These are phyloP conservation scores for Rhodeus uyekii DNA, from an alignment of 2,797 vertebrate genomes.

Conservation along the genomic window DNA sequence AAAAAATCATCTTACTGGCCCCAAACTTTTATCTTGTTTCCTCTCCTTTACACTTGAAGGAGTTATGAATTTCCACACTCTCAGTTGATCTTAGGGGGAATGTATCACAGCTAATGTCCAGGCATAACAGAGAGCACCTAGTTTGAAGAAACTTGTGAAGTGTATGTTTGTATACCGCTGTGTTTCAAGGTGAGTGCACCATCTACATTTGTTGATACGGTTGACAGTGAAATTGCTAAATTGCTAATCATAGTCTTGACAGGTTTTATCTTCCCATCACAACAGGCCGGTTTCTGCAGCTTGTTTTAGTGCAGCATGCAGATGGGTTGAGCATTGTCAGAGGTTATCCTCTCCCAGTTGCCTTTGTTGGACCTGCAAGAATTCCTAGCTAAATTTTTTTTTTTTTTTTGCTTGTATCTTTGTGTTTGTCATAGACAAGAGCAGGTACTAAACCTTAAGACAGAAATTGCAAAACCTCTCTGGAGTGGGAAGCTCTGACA, in stretches of 20 bases:
- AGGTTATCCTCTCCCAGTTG: not conserved
- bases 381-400: too few relatives aligned
- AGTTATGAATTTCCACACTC: slow-evolving; percentile 54
- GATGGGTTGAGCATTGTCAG: not conserved
- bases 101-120: not conserved
- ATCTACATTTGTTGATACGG: slow-evolving; percentile 34
- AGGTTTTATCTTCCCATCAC: slow-evolving; percentile 42
- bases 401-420: not conserved
- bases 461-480: not conserved
- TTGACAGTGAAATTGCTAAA: slow-evolving; percentile 53
- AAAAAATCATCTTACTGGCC: too few relatives aligned
- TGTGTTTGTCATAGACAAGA: slow-evolving; percentile 8
- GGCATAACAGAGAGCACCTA: not conserved
- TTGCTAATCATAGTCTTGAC: slow-evolving; percentile 51
- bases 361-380: not conserved
- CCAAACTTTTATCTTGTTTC: not conserved
- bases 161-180: slow-evolving; percentile 3
- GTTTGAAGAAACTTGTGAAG: slow-evolving; percentile 19
- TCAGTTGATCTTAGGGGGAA: not conserved
- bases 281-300: not conserved
- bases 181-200: slow-evolving; percentile 46
- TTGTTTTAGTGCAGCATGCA: slow-evolving; percentile 32
- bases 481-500: slow-evolving; percentile 26
- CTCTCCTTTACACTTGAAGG: slow-evolving; percentile 68
- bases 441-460: slow-evolving; percentile 30